Evolutionary conservation across 2,888 invertebrate species (phyloP), one percentile per base, ranked within the genome.

Genomic region (Seira ritae): DNA sequence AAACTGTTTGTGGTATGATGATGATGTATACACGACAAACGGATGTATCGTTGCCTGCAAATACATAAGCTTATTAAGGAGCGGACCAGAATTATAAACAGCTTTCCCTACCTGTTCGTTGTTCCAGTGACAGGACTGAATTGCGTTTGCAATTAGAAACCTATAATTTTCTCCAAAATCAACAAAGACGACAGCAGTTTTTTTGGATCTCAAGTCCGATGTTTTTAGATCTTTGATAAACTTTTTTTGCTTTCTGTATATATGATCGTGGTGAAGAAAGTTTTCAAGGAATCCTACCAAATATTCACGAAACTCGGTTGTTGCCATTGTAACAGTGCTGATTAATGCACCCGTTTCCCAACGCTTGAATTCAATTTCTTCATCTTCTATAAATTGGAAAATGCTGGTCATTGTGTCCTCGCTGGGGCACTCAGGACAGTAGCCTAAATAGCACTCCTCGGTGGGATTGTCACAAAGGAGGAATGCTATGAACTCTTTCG

Each of bases 81-180:
- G n/a, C n/a, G n/a, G n/a, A n/a, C n/a, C n/a, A n/a, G n/a, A n/a
- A n/a, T n/a, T n/a, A n/a, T n/a, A n/a, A n/a, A n/a, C n/a, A n/a
- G n/a, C n/a, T n/a, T n/a, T n/a, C n/a, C n/a, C n/a, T n/a, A n/a
- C n/a, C n/a, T n/a, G n/a, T 6, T 68, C 69, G 70, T 88, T 87
- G 12, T 75, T 82, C 89, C 89, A 89, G 55, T 87, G 87, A 66
- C 79, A 84, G 6, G 84, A 84, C 55, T 89, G 88, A 10, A 84
- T 82, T 12, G 86, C 87, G 84, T 88, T 88, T 70, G 89, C 88
- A 12, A 89, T 60, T 4, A 87, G 24, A 55, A 81, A 80, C 22
- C 73, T 73, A 60, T 84, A 88, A 72, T 88, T 88, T 77, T 89
- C 88, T 6, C 84, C 87, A 84, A 89, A 89, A 79, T 89, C 87